phyloP scores from a whole-genome alignment of 2,797 vertebrate genomes.

The Podarcis lilfordi region DNA sequence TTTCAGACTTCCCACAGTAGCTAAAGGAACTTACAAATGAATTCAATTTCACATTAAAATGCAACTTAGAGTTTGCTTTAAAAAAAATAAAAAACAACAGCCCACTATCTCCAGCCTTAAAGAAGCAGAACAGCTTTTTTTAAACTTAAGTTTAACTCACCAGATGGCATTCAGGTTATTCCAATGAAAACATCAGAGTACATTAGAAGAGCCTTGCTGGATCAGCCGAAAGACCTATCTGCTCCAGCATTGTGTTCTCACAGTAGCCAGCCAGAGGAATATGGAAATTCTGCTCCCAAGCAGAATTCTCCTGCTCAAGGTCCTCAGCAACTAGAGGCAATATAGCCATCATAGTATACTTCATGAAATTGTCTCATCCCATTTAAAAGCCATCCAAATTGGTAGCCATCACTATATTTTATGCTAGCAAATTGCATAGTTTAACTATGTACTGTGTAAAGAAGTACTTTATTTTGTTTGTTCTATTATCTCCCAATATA shows the following conservation, averaged over 20 bases:
- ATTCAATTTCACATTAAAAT: constrained; percentile 27
- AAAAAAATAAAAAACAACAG: background rate
- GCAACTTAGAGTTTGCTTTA: background rate
- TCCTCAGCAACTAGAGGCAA: too few relatives aligned
- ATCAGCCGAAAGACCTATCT: background rate
- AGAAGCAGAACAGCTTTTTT: background rate
- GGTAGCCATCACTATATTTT: too few relatives aligned
- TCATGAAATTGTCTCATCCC: too few relatives aligned
- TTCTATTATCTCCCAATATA: too few relatives aligned
- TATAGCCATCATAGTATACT: too few relatives aligned
- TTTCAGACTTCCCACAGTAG: constrained; percentile 52
- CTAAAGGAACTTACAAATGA: constrained; percentile 47
- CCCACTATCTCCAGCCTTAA: background rate
- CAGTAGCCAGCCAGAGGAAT: too few relatives aligned
- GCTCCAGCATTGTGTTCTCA: background rate
- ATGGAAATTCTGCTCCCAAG: too few relatives aligned
- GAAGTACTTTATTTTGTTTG: too few relatives aligned
- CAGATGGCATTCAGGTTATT: background rate
- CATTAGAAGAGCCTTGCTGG: background rate
- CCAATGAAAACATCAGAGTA: background rate
- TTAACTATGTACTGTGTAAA: too few relatives aligned
- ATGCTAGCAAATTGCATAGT: too few relatives aligned
- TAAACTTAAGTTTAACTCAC: background rate
- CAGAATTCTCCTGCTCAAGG: too few relatives aligned
- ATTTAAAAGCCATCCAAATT: too few relatives aligned